Evolutionary conservation across 1,140 invertebrate species (phyloP).

Genomic region (Popillia japonica): DNA sequence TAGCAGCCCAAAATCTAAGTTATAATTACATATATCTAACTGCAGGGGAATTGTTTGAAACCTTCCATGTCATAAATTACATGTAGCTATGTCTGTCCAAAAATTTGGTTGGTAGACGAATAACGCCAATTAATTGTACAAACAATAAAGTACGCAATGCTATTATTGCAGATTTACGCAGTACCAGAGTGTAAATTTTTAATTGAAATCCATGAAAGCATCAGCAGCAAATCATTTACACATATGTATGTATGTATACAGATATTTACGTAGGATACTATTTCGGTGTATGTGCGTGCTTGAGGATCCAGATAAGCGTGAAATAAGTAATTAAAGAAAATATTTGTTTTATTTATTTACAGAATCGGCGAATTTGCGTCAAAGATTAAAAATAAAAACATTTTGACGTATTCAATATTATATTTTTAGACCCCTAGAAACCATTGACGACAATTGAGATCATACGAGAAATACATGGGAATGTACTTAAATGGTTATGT

Average conservation of each 20-base stretch:
- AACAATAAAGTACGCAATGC: too few relatives aligned
- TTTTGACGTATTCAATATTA: slow-evolving; percentile 23
- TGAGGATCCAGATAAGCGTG: slow-evolving; percentile 22
- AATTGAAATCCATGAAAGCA: not conserved
- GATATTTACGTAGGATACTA: not conserved
- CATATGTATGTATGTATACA: not conserved
- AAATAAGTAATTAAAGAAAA: slow-evolving; percentile 30
- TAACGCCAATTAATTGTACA: too few relatives aligned
- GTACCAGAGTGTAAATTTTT: too few relatives aligned
- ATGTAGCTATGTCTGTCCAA: too few relatives aligned
- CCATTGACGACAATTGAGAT: slow-evolving; percentile 25
- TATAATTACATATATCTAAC: too few relatives aligned
- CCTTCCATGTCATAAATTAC: too few relatives aligned
- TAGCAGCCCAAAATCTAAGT: too few relatives aligned
- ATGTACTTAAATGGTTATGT: not conserved
- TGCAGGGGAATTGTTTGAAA: too few relatives aligned
- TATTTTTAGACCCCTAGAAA: slow-evolving; percentile 22
- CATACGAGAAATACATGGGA: not conserved
- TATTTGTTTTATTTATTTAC: slow-evolving; percentile 27
- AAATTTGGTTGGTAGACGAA: too few relatives aligned
- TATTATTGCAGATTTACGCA: too few relatives aligned
- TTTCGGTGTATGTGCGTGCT: slow-evolving; percentile 6
- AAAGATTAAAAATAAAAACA: slow-evolving; percentile 33
- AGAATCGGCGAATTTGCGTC: slow-evolving; percentile 22
- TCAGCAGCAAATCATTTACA: not conserved